phyloP scores from a whole-genome alignment of 2,113 vertebrate species.

The Murina feae region DNA sequence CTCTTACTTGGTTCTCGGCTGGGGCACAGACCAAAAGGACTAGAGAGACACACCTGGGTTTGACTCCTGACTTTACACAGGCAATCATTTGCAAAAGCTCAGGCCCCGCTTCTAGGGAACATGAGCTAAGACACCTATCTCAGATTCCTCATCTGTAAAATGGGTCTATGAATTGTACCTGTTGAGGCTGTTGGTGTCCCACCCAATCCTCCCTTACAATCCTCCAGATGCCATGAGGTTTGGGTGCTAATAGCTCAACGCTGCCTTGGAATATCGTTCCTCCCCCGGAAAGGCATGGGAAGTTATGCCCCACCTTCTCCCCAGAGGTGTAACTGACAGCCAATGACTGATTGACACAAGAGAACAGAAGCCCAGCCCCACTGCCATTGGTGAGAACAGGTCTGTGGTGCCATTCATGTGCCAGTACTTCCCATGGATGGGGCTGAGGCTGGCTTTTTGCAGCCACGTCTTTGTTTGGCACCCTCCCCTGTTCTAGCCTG shows the following conservation, averaged over 20 bases:
- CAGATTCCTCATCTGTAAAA: conserved; percentile 12
- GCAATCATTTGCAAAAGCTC: too few relatives aligned
- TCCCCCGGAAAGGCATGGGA: background rate
- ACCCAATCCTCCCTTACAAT: background rate
- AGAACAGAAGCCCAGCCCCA: background rate
- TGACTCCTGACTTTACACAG: background rate
- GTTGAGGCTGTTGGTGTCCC: background rate
- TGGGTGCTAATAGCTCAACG: background rate
- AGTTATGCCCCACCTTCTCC: background rate
- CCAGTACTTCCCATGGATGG: background rate
- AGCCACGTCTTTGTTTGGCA: background rate
- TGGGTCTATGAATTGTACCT: background rate
- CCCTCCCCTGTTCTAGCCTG: background rate
- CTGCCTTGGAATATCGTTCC: background rate
- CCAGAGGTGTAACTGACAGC: background rate
- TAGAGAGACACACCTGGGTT: background rate
- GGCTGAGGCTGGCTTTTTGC: background rate
- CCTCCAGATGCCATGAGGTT: background rate
- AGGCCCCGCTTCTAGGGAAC: too few relatives aligned
- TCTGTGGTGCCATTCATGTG: background rate
- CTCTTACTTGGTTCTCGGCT: background rate
- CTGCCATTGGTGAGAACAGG: background rate
- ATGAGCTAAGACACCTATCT: too few relatives aligned
- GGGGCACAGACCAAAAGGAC: background rate
- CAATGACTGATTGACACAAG: background rate